Conservation (phyloP, 2,113 vertebrate species). For the Prionailurus bengalensis region DNA sequence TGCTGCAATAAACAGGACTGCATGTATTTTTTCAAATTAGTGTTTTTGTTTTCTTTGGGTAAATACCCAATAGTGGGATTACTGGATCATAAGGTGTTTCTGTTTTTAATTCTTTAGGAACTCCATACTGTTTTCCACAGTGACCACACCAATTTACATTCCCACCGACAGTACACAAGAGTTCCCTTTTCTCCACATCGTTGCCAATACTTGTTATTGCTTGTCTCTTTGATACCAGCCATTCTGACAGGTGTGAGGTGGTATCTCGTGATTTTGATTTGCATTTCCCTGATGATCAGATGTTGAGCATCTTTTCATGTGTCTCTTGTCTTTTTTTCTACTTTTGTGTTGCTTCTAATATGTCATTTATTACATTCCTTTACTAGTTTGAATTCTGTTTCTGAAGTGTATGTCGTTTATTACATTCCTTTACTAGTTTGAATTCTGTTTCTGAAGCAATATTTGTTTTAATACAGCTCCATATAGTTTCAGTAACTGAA, state of each 20-base stretch:
- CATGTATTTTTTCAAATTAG: not conserved
- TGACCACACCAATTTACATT: not conserved
- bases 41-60: not conserved
- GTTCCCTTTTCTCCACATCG: not conserved
- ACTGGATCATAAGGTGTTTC: not conserved
- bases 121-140: not conserved
- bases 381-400: slow-evolving; percentile 25
- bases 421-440: not conserved
- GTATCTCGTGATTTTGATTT: not conserved
- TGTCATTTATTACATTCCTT: not conserved
- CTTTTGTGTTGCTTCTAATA: not conserved
- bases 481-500: not conserved
- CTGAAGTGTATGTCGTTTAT: not conserved
- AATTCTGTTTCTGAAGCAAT: slow-evolving; percentile 11
- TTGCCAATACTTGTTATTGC: not conserved
- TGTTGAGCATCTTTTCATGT: not conserved
- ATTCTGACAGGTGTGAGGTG: not conserved
- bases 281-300: not conserved
- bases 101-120: not conserved
- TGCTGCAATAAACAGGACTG: not conserved
- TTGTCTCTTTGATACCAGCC: not conserved
- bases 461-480: not conserved
- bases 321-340: not conserved
- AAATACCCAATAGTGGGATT: not conserved
- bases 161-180: not conserved